phyloP scores from a whole-genome alignment of 2,888 invertebrate genomes.

The Latheticus oryzae region DNA sequence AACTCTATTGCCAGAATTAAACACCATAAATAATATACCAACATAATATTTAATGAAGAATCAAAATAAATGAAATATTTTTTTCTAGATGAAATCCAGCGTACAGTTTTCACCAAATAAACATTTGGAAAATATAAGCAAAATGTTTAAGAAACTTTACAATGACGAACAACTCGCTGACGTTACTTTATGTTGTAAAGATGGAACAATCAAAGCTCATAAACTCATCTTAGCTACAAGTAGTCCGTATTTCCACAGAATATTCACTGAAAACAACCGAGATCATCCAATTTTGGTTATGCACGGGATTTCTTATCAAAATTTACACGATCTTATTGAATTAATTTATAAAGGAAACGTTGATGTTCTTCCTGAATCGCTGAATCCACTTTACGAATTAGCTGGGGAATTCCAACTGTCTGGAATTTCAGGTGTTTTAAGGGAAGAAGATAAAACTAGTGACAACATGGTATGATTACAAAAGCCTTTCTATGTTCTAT shows the following conservation, averaged over 20 bases:
- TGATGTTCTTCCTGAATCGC: slow-evolving; percentile 73
- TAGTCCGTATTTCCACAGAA: slow-evolving; percentile 81
- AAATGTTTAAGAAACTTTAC: slow-evolving; percentile 76
- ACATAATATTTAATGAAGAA: too few species aligned
- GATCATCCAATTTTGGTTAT: slow-evolving; percentile 77
- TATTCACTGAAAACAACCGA: slow-evolving; percentile 80
- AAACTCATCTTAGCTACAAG: slow-evolving; percentile 80
- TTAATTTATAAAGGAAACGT: slow-evolving; percentile 80
- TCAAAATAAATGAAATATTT: slow-evolving; percentile 12
- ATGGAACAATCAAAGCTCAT: slow-evolving; percentile 77
- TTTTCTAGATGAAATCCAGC: slow-evolving; percentile 47
- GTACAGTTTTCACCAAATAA: slow-evolving; percentile 66
- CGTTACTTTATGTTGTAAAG: slow-evolving; percentile 78
- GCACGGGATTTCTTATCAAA: slow-evolving; percentile 74
- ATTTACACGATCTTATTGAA: slow-evolving; percentile 76
- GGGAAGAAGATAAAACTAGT: slow-evolving; percentile 25
- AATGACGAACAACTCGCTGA: slow-evolving; percentile 77
- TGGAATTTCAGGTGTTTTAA: slow-evolving; percentile 61
- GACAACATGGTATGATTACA: slow-evolving; percentile 5
- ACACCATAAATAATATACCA: too few species aligned
- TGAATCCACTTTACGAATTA: slow-evolving; percentile 74
- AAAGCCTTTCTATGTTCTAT: too few species aligned
- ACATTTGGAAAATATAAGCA: slow-evolving; percentile 78
- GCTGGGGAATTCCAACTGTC: slow-evolving; percentile 77
- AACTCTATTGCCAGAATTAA: too few species aligned